Percentiles rank a stretch among this genome's conserved stretches.
These are phyloP conservation scores for Stegastes partitus DNA, from an alignment of 2,113 vertebrate genomes.

Conservation along the genomic window DNA sequence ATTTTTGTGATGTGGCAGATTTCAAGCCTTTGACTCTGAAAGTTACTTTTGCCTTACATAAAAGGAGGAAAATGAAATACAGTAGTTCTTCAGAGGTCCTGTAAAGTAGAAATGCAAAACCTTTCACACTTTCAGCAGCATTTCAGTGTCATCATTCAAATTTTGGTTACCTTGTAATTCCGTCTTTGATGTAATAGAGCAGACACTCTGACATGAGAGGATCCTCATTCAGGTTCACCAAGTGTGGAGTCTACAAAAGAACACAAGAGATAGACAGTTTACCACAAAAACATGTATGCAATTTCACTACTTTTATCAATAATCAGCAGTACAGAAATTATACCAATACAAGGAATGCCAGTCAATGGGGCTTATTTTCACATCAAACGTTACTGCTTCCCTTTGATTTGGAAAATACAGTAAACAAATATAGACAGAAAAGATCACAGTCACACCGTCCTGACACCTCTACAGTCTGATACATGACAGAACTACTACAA, in stretches of 20 bases:
- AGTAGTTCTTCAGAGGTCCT: slow-evolving; percentile 6
- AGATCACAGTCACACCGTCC: neutral
- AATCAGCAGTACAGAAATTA: neutral
- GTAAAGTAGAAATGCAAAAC: neutral
- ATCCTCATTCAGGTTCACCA: slow-evolving; percentile 99
- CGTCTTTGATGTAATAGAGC: slow-evolving; percentile 99
- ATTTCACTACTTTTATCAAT: slow-evolving; percentile 3
- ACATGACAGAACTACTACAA: slow-evolving; percentile 30
- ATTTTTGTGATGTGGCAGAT: slow-evolving; percentile 21
- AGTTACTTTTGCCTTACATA: slow-evolving; percentile 13
- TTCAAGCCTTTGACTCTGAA: slow-evolving; percentile 16
- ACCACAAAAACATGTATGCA: neutral
- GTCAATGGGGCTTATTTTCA: neutral
- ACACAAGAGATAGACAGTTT: slow-evolving; percentile 5
- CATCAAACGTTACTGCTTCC: neutral
- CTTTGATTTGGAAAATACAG: neutral
- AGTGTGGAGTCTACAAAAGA: slow-evolving; percentile 92
- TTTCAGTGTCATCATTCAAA: slow-evolving; percentile 28
- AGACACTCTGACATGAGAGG: slow-evolving; percentile 99
- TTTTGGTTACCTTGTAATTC: slow-evolving; percentile 92
- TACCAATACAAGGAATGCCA: neutral
- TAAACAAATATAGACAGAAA: neutral
- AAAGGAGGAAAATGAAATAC: slow-evolving; percentile 26
- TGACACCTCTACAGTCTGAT: slow-evolving; percentile 17
- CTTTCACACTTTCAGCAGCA: slow-evolving; percentile 37